phyloP scores from a whole-genome alignment of 1,140 invertebrate species.

The Eufriesea mexicana region DNA sequence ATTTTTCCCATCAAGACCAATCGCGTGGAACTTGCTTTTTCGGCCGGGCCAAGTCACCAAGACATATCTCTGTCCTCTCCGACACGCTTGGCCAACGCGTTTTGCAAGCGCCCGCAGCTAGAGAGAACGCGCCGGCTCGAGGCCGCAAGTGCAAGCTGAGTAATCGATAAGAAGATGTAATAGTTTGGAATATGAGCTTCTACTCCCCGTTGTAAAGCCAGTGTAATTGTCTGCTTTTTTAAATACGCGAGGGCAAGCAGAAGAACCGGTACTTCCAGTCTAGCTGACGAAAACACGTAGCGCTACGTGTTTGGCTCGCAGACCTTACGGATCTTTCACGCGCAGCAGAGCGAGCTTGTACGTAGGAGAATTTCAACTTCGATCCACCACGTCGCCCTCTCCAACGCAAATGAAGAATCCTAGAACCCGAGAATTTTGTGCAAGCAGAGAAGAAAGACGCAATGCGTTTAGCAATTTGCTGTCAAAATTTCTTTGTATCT shows the following conservation, averaged over 20 bases:
- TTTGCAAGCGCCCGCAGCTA: too few species aligned
- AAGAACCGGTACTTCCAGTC: conserved; percentile 17
- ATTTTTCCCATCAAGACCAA: background rate
- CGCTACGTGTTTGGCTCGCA: conserved; percentile 2
- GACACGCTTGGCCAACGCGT: too few species aligned
- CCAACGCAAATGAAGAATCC: background rate
- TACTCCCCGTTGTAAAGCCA: background rate
- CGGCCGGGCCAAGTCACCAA: too few species aligned
- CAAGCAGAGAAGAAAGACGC: background rate
- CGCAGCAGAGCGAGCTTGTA: background rate
- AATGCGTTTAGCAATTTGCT: too few species aligned
- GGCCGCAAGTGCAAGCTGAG: too few species aligned
- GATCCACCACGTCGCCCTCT: background rate
- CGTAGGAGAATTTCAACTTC: background rate
- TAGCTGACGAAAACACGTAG: conserved; percentile 9
- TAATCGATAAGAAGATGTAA: too few species aligned
- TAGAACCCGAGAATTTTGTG: background rate
- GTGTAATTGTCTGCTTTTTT: background rate
- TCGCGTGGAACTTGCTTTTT: background rate
- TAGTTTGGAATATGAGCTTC: too few species aligned
- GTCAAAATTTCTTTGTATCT: too few species aligned
- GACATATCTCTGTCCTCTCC: too few species aligned
- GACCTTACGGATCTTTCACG: background rate
- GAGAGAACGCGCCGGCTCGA: too few species aligned
- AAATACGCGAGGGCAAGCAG: background rate